Evolutionary conservation across 2,797 vertebrate genomes (phyloP).

Genomic region (Rhinogobio ventralis): DNA sequence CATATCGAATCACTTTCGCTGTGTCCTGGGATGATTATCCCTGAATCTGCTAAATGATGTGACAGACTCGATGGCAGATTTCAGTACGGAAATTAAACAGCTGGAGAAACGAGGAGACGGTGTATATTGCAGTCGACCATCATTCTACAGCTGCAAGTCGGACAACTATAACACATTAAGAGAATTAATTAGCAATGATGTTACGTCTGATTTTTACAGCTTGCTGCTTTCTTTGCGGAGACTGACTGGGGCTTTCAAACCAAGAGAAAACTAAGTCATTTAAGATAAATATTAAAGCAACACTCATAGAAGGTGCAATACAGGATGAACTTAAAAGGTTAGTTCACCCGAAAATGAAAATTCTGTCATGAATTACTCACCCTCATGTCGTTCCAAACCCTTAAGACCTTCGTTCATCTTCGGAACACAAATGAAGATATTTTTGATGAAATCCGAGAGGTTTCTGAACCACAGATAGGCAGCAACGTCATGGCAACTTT

Average conservation of each 20-base stretch:
- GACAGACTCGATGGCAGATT: conserved; percentile 20
- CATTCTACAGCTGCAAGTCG: conserved; percentile 6
- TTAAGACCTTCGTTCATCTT: too few relatives aligned
- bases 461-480: too few relatives aligned
- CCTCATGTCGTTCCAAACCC: too few relatives aligned
- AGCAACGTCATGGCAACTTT: too few relatives aligned
- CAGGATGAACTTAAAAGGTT: not conserved
- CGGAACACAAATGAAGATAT: too few relatives aligned
- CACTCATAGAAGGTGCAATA: not conserved
- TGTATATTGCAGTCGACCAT: not conserved
- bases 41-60: not conserved
- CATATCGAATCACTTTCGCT: not conserved
- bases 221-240: not conserved
- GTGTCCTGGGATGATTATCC: not conserved
- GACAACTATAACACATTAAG: not conserved
- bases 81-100: not conserved
- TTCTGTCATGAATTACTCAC: too few relatives aligned
- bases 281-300: not conserved
- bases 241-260: not conserved
- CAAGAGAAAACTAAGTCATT: not conserved
- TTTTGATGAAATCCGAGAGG: too few relatives aligned
- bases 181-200: not conserved
- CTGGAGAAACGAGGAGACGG: not conserved
- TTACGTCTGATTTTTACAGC: not conserved
- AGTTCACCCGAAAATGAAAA: too few relatives aligned